Evolutionary conservation across 2,113 vertebrate species (phyloP), one percentile per base, ranked within the genome.

Genomic region (Amia ocellicauda): DNA sequence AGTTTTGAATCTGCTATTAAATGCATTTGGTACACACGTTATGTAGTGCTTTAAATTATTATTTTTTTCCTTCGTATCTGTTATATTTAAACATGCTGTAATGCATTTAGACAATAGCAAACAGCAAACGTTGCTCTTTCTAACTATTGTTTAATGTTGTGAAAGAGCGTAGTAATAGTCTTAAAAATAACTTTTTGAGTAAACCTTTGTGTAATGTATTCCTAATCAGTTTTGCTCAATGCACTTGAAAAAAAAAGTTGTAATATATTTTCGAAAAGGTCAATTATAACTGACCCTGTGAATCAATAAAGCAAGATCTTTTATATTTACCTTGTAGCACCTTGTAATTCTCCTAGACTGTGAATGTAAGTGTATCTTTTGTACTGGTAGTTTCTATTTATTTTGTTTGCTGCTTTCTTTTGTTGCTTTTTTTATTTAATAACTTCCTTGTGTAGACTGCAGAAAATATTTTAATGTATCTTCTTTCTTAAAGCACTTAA

Each of bases 261-360:
- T 87, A 82, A 80, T 71, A 79, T 87, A 80, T 88, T 86, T 64
- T 56, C 62, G 41, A 3, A 31, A 45, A 54, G 22, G 57, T 53
- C 24, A 17, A 59, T 54, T 40, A 60, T 26, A 41, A 60, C 43
- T 55, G 40, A 57, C 27, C 27, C 31, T 36, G 53, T 26, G 36
- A 64, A 63, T 43, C 62, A 40, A 22, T 43, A 43, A 36, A 73
- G 69, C 59, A 60, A 61, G 54, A 20, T 23, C 51, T 58, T 67
- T 36, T 19, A 31, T 50, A 66, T 59, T 16, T 60, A 24, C 58
- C n/a, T 56, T 62, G 27, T 26, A 60, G 60, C 63, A 71, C 41
- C 55, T 73, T 65, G 60, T 65, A 66, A 17, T 69, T 62, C 62
- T 58, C 42, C 41, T 56, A 49, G 61, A 69, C 45, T 52, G 40